These are phyloP conservation scores for Acanthurus lineatus DNA, from an alignment of 2,797 vertebrate genomes.

Conservation along the genomic window DNA sequence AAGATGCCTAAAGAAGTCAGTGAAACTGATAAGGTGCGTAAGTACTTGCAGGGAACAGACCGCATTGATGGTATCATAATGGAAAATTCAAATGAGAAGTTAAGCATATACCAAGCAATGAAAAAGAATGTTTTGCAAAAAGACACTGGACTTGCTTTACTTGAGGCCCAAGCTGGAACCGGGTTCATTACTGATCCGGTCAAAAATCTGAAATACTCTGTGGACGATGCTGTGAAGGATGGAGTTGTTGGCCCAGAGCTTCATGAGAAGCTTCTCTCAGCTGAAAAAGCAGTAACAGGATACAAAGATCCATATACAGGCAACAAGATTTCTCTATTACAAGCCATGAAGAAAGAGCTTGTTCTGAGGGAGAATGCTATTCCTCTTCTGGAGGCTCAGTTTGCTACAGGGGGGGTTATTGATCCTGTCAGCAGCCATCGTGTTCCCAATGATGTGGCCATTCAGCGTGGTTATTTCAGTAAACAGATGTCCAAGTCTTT, in stretches of 20 bases:
- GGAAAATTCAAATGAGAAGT: constrained; percentile 88
- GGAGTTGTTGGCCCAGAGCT: constrained; percentile 93
- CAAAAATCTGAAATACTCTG: constrained; percentile 89
- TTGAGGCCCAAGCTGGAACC: constrained; percentile 95
- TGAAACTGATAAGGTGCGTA: constrained; percentile 84
- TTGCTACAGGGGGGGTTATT: constrained; percentile 91
- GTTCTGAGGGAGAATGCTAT: constrained; percentile 89
- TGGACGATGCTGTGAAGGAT: constrained; percentile 93
- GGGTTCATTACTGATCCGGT: constrained; percentile 93
- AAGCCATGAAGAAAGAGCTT: constrained; percentile 96
- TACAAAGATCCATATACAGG: constrained; percentile 96
- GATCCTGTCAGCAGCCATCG: constrained; percentile 94
- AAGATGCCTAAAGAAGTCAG: constrained; percentile 90
- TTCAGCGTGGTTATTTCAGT: constrained; percentile 87
- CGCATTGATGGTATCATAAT: constrained; percentile 89
- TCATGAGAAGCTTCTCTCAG: constrained; percentile 94
- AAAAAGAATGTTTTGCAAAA: constrained; percentile 89
- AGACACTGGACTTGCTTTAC: constrained; percentile 88
- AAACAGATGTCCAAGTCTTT: constrained; percentile 87
- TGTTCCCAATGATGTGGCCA: constrained; percentile 90
- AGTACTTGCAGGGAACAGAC: constrained; percentile 89
- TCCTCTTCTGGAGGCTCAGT: constrained; percentile 94
- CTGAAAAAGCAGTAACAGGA: constrained; percentile 94
- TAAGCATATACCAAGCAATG: constrained; percentile 94
- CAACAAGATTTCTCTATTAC: constrained; percentile 92